A percentile compares a stretch with the other conserved stretches of the same genome.
Conservation (phyloP, 2,113 vertebrate genomes). For the Nothoprocta perdicaria region DNA sequence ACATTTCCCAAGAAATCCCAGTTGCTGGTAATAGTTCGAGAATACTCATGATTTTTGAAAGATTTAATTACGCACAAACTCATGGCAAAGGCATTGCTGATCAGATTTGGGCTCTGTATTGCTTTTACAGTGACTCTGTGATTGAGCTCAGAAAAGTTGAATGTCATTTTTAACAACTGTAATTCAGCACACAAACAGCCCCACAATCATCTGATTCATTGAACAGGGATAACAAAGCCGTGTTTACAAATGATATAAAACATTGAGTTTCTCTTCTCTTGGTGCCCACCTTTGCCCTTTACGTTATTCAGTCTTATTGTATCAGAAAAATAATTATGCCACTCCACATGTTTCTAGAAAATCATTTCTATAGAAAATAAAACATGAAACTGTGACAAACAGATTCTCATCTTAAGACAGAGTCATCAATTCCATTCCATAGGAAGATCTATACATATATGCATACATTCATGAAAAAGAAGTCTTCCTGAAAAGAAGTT, state of each 20-base stretch:
- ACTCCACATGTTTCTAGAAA: background rate
- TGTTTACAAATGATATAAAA: background rate
- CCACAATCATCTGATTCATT: background rate
- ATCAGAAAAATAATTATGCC: background rate
- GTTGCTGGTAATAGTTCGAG: background rate
- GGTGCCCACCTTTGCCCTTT: background rate
- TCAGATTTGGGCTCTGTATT: background rate
- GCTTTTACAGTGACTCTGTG: background rate
- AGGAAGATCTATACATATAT: background rate
- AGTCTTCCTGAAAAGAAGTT: background rate
- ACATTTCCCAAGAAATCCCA: background rate
- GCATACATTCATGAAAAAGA: too few relatives aligned
- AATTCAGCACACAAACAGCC: background rate
- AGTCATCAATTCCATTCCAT: background rate
- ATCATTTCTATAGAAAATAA: background rate
- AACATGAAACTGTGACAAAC: background rate
- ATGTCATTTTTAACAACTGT: background rate
- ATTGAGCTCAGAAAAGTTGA: background rate
- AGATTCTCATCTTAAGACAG: background rate
- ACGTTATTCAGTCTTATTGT: background rate
- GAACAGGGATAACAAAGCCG: background rate
- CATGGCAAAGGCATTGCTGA: background rate
- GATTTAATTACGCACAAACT: background rate
- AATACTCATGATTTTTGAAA: background rate
- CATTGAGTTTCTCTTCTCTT: background rate